phyloP scores from a whole-genome alignment of 1,140 invertebrate species.

The Cyclina sinensis region DNA sequence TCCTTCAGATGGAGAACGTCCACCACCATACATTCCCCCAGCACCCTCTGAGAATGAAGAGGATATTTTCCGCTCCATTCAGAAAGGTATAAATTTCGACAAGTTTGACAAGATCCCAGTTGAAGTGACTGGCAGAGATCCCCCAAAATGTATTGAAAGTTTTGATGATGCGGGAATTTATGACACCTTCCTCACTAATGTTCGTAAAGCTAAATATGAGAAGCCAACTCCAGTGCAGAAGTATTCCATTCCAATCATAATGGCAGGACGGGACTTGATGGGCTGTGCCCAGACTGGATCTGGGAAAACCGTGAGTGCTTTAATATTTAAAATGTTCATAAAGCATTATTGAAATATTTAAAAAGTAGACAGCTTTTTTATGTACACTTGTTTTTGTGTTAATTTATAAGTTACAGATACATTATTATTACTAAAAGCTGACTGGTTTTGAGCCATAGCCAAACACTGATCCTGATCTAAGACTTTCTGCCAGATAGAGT shows the following conservation, averaged over 20 bases:
- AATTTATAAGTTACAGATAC: no score
- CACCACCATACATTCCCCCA: conserved; percentile 91
- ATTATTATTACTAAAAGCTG: no score
- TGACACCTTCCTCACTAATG: conserved; percentile 91
- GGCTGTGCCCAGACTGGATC: conserved; percentile 99
- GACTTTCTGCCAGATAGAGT: no score
- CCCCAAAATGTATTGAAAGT: conserved; percentile 89
- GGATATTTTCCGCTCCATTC: conserved; percentile 91
- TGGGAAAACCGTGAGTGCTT: conserved; percentile 93
- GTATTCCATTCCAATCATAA: conserved; percentile 94
- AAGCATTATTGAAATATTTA: no score
- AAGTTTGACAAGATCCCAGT: conserved; percentile 95
- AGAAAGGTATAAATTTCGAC: conserved; percentile 95
- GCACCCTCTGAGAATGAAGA: conserved; percentile 89
- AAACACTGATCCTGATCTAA: no score
- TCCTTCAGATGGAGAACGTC: conserved; percentile 68
- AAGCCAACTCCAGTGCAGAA: conserved; percentile 98
- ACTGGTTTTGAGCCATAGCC: no score
- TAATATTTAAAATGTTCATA: background rate
- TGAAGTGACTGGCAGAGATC: conserved; percentile 91
- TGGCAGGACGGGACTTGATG: conserved; percentile 95
- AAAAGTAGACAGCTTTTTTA: no score
- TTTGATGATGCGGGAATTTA: conserved; percentile 92
- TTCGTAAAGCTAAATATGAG: conserved; percentile 93
- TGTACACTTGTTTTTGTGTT: no score